A percentile compares a stretch with the other conserved stretches of the same genome.
Conservation (phyloP, 2,113 vertebrate species). For the Phocoena phocoena region DNA sequence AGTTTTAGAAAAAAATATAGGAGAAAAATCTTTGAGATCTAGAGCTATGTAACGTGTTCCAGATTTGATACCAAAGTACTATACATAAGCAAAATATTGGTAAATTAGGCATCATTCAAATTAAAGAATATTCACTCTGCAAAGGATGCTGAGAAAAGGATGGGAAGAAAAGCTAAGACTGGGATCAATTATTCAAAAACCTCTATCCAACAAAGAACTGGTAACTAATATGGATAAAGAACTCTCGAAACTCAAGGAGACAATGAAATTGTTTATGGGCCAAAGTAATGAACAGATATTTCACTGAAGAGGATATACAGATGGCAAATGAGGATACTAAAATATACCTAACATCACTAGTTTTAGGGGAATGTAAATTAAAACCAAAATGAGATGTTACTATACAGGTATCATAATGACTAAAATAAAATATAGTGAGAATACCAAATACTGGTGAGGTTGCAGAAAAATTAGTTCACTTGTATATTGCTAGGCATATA, state of each 20-base stretch:
- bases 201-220: not conserved
- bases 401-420: not conserved
- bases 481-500: not conserved
- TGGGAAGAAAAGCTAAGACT: not conserved
- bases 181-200: not conserved
- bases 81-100: not conserved
- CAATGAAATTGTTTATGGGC: not conserved
- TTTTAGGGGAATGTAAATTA: not conserved
- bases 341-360: not conserved
- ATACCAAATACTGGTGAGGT: not conserved
- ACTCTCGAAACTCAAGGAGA: not conserved
- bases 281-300: not conserved
- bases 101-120: not conserved
- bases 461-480: not conserved
- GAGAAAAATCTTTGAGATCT: not conserved
- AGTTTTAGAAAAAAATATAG: not conserved
- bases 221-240: not conserved
- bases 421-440: not conserved
- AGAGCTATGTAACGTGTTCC: not conserved
- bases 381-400: not conserved
- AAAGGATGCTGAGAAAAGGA: not conserved
- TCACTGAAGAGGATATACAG: not conserved
- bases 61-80: not conserved
- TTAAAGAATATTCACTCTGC: not conserved
- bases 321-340: not conserved